Evolutionary conservation across 2,888 invertebrate genomes (phyloP).

Genomic region (Diarsia brunnea): DNA sequence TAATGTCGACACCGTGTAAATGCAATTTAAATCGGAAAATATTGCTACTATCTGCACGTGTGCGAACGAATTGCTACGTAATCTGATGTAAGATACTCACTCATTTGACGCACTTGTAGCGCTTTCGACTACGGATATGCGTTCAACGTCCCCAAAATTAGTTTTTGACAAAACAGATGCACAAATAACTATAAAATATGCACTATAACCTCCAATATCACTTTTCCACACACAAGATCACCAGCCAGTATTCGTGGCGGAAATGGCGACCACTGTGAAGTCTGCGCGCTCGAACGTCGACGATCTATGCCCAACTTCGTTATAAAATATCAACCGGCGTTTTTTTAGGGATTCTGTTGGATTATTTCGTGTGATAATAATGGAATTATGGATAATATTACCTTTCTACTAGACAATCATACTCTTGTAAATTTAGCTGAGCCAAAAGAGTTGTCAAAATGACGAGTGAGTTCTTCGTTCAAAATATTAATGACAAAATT

Average conservation of each 20-base stretch:
- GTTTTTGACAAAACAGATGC: conserved; percentile 75
- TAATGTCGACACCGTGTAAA: conserved; percentile 70
- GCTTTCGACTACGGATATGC: conserved; percentile 70
- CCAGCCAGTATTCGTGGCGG: conserved; percentile 88
- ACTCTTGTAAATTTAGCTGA: conserved; percentile 89
- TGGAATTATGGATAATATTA: conserved; percentile 75
- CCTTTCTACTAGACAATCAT: conserved; percentile 85
- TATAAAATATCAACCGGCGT: conserved; percentile 74
- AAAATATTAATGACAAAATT: conserved; percentile 63
- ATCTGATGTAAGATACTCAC: conserved; percentile 79
- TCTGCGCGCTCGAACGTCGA: conserved; percentile 72
- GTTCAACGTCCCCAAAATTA: conserved; percentile 68
- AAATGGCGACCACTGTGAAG: conserved; percentile 89
- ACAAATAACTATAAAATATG: conserved; percentile 79
- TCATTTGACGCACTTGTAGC: conserved; percentile 75
- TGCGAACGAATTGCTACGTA: conserved; percentile 76
- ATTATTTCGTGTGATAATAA: conserved; percentile 66
- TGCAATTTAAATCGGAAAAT: conserved; percentile 76
- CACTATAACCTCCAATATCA: conserved; percentile 88
- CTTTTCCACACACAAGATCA: conserved; percentile 81
- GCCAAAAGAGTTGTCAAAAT: conserved; percentile 86
- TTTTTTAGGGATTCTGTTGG: conserved; percentile 66
- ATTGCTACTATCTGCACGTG: conserved; percentile 82
- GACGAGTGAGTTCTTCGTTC: conserved; percentile 73
- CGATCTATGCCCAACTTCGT: conserved; percentile 81